These are phyloP conservation scores for Polymixis flavicincta DNA, from an alignment of 2,888 invertebrate genomes.

Conservation along the genomic window DNA sequence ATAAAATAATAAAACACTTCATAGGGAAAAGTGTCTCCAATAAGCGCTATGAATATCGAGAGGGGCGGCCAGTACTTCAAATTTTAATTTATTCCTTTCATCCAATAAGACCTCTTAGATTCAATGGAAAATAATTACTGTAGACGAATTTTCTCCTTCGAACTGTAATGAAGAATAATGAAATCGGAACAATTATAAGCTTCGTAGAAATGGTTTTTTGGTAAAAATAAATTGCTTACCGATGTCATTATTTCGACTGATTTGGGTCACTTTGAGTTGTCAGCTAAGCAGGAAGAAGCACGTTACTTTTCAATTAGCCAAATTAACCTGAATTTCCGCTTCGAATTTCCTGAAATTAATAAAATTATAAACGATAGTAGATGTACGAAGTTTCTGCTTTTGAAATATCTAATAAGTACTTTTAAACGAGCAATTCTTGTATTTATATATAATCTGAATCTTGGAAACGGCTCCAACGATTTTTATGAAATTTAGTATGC, in stretches of 20 bases:
- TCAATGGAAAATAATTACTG: conserved; percentile 67
- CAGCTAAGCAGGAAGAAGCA: conserved; percentile 25
- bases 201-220: conserved; percentile 41
- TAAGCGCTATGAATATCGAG: conserved; percentile 74
- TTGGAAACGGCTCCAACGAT: too few species aligned
- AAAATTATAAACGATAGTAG: not conserved
- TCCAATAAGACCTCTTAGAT: conserved; percentile 71
- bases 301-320: conserved; percentile 44
- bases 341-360: conserved; percentile 3
- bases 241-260: conserved; percentile 56
- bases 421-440: too few species aligned
- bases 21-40: conserved; percentile 68
- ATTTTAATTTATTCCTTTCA: conserved; percentile 77
- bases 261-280: conserved; percentile 57
- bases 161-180: conserved; percentile 60
- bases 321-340: conserved; percentile 38
- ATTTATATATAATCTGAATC: too few species aligned
- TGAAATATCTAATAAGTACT: too few species aligned
- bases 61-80: conserved; percentile 67
- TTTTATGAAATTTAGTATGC: too few species aligned
- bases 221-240: conserved; percentile 56
- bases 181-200: conserved; percentile 57
- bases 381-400: not conserved
- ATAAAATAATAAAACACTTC: conserved; percentile 70
- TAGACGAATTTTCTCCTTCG: conserved; percentile 48